Percentiles rank a stretch among this genome's conserved stretches.
Evolutionary conservation across 2,888 invertebrate species (phyloP).

Genomic region (Eupithecia subumbrata): DNA sequence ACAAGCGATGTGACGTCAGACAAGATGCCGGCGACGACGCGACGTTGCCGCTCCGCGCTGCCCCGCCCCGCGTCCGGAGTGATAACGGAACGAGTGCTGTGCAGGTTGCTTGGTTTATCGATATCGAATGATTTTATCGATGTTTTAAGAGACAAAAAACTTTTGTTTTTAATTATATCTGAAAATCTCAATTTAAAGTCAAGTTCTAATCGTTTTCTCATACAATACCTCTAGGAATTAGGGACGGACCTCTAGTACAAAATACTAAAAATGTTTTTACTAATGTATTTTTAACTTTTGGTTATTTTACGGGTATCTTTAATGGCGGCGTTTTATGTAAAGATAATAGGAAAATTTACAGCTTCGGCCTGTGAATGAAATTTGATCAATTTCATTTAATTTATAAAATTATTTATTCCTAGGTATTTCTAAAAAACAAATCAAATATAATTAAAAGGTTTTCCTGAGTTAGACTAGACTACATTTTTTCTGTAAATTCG

Average conservation of each 20-base stretch:
- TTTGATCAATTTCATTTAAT: too few species aligned
- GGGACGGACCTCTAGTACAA: not conserved
- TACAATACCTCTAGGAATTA: not conserved
- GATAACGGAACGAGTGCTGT: constrained; percentile 32
- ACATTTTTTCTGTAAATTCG: not conserved
- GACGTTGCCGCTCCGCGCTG: constrained; percentile 53
- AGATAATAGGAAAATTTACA: not conserved
- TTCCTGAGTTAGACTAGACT: too few species aligned
- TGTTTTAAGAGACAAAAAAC: not conserved
- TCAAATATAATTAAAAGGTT: too few species aligned
- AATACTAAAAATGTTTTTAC: not conserved
- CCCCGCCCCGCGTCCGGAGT: constrained; percentile 32
- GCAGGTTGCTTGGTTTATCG: constrained; percentile 19
- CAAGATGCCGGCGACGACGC: constrained; percentile 38
- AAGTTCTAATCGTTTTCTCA: not conserved
- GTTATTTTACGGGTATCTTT: not conserved
- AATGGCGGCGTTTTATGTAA: not conserved
- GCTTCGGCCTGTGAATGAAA: too few species aligned
- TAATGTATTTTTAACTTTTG: not conserved
- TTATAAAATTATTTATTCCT: too few species aligned
- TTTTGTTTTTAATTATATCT: not conserved
- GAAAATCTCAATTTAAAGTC: not conserved
- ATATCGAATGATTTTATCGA: constrained; percentile 4
- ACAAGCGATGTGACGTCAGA: constrained; percentile 19
- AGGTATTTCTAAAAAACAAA: too few species aligned